Percentiles rank a stretch among this genome's conserved stretches.
Evolutionary conservation across 1,140 invertebrate genomes (phyloP).

Genomic region (Drosophila nebulosa): DNA sequence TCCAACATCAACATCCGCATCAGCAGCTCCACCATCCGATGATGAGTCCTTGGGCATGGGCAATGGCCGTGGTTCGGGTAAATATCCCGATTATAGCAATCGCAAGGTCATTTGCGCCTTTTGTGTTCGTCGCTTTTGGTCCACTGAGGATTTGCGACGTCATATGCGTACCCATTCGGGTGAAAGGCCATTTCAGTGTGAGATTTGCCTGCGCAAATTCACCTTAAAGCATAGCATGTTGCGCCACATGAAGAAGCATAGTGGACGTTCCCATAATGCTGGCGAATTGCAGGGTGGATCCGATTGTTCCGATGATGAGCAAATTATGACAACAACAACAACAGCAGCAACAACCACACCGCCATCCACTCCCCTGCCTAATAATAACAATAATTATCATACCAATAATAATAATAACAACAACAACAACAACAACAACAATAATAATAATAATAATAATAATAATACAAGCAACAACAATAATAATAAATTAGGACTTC

Average conservation of each 20-base stretch:
- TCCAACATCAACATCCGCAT: slow-evolving; percentile 59
- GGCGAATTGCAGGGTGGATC: slow-evolving; percentile 66
- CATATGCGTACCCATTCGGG: slow-evolving; percentile 96
- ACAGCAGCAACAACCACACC: slow-evolving; percentile 13
- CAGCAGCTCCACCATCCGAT: slow-evolving; percentile 59
- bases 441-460: slow-evolving; percentile 27
- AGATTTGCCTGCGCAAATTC: slow-evolving; percentile 90
- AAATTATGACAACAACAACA: slow-evolving; percentile 34
- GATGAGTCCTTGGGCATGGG: slow-evolving; percentile 35
- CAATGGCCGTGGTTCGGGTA: slow-evolving; percentile 81
- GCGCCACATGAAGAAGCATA: slow-evolving; percentile 93
- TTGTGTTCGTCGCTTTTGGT: slow-evolving; percentile 95
- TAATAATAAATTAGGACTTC: slow-evolving; percentile 25
- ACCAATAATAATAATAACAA: slow-evolving; percentile 47
- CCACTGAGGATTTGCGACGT: slow-evolving; percentile 93
- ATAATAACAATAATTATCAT: not conserved
- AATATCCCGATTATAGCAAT: slow-evolving; percentile 93
- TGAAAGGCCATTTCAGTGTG: slow-evolving; percentile 87
- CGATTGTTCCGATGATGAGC: slow-evolving; percentile 81
- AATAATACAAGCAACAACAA: slow-evolving; percentile 17
- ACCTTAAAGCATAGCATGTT: slow-evolving; percentile 97
- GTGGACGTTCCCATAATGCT: slow-evolving; percentile 72
- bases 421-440: slow-evolving; percentile 48
- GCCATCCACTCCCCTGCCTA: slow-evolving; percentile 4
- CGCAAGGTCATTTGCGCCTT: slow-evolving; percentile 95